A percentile compares a stretch with the other conserved stretches of the same genome.
phyloP scores from a whole-genome alignment of 2,113 vertebrate genomes.

The Oryzias melastigma region DNA sequence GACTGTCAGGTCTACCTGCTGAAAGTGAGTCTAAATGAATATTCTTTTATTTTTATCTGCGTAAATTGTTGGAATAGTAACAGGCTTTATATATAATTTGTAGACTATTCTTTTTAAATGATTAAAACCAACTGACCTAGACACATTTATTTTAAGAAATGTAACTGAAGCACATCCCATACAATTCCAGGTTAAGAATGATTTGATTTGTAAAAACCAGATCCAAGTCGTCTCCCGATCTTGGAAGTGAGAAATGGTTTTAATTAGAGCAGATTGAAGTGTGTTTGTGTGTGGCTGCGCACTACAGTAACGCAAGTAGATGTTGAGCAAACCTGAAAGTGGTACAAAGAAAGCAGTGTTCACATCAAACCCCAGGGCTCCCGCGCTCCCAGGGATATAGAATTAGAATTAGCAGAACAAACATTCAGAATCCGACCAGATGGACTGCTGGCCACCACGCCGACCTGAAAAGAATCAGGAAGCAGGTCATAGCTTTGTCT shows the following conservation, averaged over 20 bases:
- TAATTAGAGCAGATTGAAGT: slow-evolving; percentile 60
- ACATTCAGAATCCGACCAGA: slow-evolving; percentile 44
- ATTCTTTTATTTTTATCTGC: background rate
- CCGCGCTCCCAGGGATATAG: slow-evolving; percentile 76
- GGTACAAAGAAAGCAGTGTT: slow-evolving; percentile 72
- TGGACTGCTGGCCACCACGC: slow-evolving; percentile 34
- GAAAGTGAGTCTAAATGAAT: slow-evolving; percentile 59
- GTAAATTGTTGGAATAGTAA: background rate
- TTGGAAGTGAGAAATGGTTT: slow-evolving; percentile 38
- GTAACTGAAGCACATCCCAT: slow-evolving; percentile 20
- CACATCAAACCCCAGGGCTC: slow-evolving; percentile 65
- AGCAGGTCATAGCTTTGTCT: slow-evolving; percentile 33
- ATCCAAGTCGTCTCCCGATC: slow-evolving; percentile 45
- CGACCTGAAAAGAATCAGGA: slow-evolving; percentile 32
- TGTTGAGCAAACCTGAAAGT: slow-evolving; percentile 50
- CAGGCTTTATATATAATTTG: too few relatives aligned
- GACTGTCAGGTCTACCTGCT: slow-evolving; percentile 93
- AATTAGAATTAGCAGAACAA: slow-evolving; percentile 74
- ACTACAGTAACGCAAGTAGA: slow-evolving; percentile 55
- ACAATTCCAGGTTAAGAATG: slow-evolving; percentile 22
- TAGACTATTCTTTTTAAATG: too few relatives aligned
- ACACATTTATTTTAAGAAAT: too few relatives aligned
- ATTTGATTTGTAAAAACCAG: slow-evolving; percentile 50
- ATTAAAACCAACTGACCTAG: too few relatives aligned
- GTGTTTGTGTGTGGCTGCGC: slow-evolving; percentile 36